Base-by-base conservation (phyloP, 2,797 vertebrate species). In the Selene dorsalis region DNA sequence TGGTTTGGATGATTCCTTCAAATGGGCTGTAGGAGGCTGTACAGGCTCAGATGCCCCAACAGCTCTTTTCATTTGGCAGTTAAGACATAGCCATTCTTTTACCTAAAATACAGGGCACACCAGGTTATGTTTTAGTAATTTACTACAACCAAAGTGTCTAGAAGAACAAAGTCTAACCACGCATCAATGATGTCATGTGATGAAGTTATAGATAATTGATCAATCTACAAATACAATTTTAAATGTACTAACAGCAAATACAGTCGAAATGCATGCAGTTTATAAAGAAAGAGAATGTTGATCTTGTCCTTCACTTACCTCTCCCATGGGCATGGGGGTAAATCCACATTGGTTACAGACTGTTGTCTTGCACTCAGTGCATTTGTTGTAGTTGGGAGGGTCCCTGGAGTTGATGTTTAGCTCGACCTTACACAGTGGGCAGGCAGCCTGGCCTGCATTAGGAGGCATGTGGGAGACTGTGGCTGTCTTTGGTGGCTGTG, bases 271-370 rank as follows among this genome's bases (percentile, higher is more conserved):
- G 10, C 10, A 69, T 52, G 50, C 0, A 55, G 10, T 12, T 52
- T 18, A 22, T 16, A n/a, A 9, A 24, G 3, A 68, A 53, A 41
- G n/a, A n/a, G 2, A 0, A 57, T 39, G 0, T 17, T 26, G 8
- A 20, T 71, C 8, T 45, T 62, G 53, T 65, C 3, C 0, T 60
- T 77, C 0, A 10, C 94, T 94, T 96, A 99, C 98, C 96, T 97
- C 94, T 73, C 93, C 94, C 69, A 94, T 89, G 73, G 96, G 96
- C 76, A 94, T 95, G 1, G 97, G 96, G 88, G 96, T 98, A 93
- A 99, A 99, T 94, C 98, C 98, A 96, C 98, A 99, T 50, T 97
- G 96, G 76, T 94, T 98, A 90, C 98, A 99, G 60, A 99, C 97
- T 39, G 86, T 92, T 11, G 93, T 94, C 92, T 96, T 97, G 94